A percentile compares a stretch with the other conserved stretches of the same genome.
Conservation (phyloP, 1,140 invertebrate species). For the Hylaeus volcanicus region DNA sequence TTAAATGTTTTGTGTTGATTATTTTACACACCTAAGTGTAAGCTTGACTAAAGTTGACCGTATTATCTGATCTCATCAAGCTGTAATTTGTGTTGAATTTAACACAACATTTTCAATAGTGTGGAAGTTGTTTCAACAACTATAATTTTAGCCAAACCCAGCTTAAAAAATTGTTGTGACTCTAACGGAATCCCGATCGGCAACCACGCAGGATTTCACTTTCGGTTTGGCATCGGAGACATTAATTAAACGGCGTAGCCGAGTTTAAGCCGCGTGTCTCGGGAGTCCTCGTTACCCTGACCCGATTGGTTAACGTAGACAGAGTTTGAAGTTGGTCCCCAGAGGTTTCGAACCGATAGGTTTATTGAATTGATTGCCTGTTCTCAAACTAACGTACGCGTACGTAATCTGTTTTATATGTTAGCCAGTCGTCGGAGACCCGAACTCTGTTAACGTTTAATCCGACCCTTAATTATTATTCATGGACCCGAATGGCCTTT, state of each 20-base stretch:
- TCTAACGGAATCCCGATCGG: too few species aligned
- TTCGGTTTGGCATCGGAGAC: neutral
- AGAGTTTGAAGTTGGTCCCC: neutral
- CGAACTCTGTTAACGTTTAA: constrained; percentile 9
- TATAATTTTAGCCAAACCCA: too few species aligned
- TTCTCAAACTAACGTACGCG: neutral
- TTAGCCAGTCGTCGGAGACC: neutral
- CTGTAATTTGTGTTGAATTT: too few species aligned
- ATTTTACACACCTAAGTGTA: too few species aligned
- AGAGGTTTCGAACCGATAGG: constrained; percentile 12
- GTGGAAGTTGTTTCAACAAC: too few species aligned
- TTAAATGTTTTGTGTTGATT: too few species aligned
- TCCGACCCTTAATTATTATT: constrained; percentile 35
- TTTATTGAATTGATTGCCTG: constrained; percentile 30
- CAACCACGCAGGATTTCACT: neutral
- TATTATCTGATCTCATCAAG: too few species aligned
- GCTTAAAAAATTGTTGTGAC: too few species aligned
- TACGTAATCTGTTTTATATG: constrained; percentile 30
- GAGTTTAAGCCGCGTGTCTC: neutral
- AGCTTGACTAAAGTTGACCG: too few species aligned
- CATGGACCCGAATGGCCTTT: constrained; percentile 15
- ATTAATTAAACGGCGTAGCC: neutral
- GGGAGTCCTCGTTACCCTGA: neutral
- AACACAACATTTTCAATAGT: too few species aligned
- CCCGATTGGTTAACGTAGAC: constrained; percentile 9